Percentiles rank a stretch among this genome's conserved stretches.
These are phyloP conservation scores for Heliornis fulica DNA, from an alignment of 2,113 vertebrate species.

Conservation along the genomic window DNA sequence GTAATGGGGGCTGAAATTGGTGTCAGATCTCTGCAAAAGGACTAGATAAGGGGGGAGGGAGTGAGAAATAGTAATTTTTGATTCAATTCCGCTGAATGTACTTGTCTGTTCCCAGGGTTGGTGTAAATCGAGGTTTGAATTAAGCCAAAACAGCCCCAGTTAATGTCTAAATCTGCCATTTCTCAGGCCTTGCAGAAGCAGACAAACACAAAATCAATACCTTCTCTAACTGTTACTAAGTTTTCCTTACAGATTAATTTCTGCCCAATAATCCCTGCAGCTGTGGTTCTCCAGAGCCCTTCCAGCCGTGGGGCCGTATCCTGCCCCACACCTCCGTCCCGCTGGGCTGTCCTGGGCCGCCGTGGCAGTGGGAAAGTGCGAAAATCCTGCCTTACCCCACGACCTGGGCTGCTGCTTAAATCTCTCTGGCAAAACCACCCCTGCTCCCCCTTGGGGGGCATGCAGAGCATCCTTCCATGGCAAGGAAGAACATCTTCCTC, in stretches of 20 bases:
- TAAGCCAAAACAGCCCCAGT: background rate
- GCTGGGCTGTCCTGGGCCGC: fast-evolving
- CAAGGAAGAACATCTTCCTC: fast-evolving
- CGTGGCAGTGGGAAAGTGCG: background rate
- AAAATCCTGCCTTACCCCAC: background rate
- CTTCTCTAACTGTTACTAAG: background rate
- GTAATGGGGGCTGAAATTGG: background rate
- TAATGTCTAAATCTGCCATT: background rate
- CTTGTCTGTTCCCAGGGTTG: background rate
- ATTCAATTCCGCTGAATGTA: background rate
- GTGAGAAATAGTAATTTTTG: background rate
- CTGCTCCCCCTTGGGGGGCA: background rate
- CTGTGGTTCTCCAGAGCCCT: background rate
- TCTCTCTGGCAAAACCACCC: background rate
- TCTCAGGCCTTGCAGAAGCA: background rate
- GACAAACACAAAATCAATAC: constrained; percentile 15
- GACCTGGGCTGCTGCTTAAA: background rate
- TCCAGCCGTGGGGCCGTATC: fast-evolving
- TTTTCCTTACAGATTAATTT: constrained; percentile 29
- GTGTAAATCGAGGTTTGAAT: constrained; percentile 2
- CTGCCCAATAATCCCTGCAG: background rate
- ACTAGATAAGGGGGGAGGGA: background rate
- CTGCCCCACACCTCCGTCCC: fast-evolving
- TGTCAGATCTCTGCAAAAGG: background rate
- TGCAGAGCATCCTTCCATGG: background rate